phyloP scores from a whole-genome alignment of 1,140 invertebrate genomes.

The Drosophila bifasciata region DNA sequence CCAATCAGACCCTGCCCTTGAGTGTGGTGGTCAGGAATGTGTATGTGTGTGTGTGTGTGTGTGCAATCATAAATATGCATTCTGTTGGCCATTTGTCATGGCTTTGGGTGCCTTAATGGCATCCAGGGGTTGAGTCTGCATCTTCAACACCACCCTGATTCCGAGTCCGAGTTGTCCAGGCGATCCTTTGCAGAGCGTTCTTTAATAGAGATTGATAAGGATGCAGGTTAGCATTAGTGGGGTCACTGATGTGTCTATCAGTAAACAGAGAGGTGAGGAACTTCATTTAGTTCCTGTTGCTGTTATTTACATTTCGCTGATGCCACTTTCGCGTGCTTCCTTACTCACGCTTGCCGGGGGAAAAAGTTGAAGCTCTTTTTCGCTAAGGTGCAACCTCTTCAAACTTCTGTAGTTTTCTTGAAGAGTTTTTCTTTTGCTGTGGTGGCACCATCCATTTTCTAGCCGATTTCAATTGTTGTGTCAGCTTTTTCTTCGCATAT shows the following conservation, averaged over 20 bases:
- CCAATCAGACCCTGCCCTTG: slow-evolving; percentile 51
- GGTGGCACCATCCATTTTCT: neutral
- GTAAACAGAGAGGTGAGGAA: slow-evolving; percentile 11
- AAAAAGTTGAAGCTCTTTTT: slow-evolving; percentile 1
- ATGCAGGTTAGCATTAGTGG: slow-evolving; percentile 13
- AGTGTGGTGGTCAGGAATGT: slow-evolving; percentile 38
- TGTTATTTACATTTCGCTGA: slow-evolving; percentile 34
- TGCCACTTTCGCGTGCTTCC: slow-evolving; percentile 34
- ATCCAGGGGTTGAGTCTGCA: slow-evolving; percentile 33
- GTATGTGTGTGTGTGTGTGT: too few species aligned
- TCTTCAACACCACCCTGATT: slow-evolving; percentile 30
- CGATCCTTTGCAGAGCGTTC: slow-evolving; percentile 29
- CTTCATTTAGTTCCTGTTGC: slow-evolving; percentile 4
- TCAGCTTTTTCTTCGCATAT: slow-evolving; percentile 6
- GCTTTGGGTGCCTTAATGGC: slow-evolving; percentile 37
- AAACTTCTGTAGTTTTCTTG: slow-evolving; percentile 1
- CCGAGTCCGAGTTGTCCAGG: neutral
- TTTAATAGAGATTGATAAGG: slow-evolving; percentile 78
- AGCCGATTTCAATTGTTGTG: slow-evolving; percentile 29
- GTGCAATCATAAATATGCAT: slow-evolving; percentile 75
- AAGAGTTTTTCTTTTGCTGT: neutral
- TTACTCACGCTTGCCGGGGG: neutral
- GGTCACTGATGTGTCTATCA: slow-evolving; percentile 25
- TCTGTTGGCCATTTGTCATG: slow-evolving; percentile 75
- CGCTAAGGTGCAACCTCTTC: neutral